A percentile compares a stretch with the other conserved stretches of the same genome.
Evolutionary conservation across 2,113 vertebrate genomes (phyloP).

Genomic region (Rhagologus leucostigma): DNA sequence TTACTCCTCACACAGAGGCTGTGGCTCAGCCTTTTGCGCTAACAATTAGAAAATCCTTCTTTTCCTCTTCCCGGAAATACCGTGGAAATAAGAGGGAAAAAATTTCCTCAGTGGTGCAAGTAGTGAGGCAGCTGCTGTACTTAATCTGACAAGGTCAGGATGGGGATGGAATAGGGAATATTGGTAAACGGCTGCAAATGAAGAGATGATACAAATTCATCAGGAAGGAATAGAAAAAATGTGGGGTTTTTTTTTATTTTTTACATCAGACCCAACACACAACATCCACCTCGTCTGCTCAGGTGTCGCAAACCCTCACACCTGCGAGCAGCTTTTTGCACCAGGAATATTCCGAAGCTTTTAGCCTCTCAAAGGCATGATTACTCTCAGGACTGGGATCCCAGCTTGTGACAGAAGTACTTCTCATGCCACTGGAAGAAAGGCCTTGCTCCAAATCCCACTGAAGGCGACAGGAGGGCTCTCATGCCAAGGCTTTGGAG

Average conservation of each 20-base stretch:
- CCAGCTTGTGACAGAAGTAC: not conserved
- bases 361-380: not conserved
- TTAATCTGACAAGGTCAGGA: not conserved
- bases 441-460: not conserved
- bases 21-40: not conserved
- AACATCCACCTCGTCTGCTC: not conserved
- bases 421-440: not conserved
- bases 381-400: not conserved
- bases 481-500: not conserved
- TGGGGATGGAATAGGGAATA: not conserved
- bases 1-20: rapidly evolving
- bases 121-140: not conserved
- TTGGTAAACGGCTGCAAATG: not conserved
- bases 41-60: not conserved
- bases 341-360: not conserved
- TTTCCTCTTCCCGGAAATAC: not conserved
- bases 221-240: not conserved
- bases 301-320: not conserved
- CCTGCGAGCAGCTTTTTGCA: not conserved
- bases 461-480: not conserved
- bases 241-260: not conserved
- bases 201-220: not conserved
- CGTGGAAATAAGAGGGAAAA: not conserved
- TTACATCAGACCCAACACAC: not conserved
- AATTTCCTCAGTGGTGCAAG: not conserved